Evolutionary conservation across 2,113 vertebrate species (phyloP), one percentile per base, ranked within the genome.

Genomic region (Toxostoma redivivum): DNA sequence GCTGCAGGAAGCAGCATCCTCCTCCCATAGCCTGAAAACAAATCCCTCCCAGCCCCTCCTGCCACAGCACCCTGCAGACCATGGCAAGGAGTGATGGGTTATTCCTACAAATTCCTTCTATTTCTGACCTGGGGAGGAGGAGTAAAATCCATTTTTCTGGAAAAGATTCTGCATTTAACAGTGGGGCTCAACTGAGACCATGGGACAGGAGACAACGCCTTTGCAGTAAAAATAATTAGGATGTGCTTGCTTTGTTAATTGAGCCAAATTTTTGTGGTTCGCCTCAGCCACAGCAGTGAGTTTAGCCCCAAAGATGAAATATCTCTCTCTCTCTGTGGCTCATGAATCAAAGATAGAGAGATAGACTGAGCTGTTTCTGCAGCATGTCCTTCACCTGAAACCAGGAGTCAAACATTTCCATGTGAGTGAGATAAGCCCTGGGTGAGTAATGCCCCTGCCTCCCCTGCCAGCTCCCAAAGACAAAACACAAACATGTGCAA

Each of bases 61-160:
- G 28, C 38, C 65, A 4, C 0, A 0, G 25, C n/a, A 53, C 4
- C 2, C 42, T 23, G 21, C 30, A 44, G 28, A 14, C n/a, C 69
- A 7, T 0, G 0, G 33, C 0, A 0, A 30, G 30, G 7, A 45
- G 45, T 12, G 37, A 9, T 14, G 31, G 19, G 6, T 42, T 14
- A 57, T 8, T 61, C n/a, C 31, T n/a, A 22, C 54, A 57, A 30
- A 65, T 28, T 12, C 38, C 38, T 50, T 48, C 51, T 11, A 8
- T 45, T 65, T 81, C 76, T 88, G 22, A 57, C 13, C n/a, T 27
- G 28, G 7, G 28, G 10, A 73, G 30, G 35, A 86, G 74, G n/a
- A 73, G 22, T 2, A 23, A 25, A 27, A 35, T 8, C 24, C 16
- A 12, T 76, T 64, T 74, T 56, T 54, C 71, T 71, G 65, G 37